These are phyloP conservation scores for Natator depressus DNA, from an alignment of 2,113 vertebrate species.

Conservation along the genomic window DNA sequence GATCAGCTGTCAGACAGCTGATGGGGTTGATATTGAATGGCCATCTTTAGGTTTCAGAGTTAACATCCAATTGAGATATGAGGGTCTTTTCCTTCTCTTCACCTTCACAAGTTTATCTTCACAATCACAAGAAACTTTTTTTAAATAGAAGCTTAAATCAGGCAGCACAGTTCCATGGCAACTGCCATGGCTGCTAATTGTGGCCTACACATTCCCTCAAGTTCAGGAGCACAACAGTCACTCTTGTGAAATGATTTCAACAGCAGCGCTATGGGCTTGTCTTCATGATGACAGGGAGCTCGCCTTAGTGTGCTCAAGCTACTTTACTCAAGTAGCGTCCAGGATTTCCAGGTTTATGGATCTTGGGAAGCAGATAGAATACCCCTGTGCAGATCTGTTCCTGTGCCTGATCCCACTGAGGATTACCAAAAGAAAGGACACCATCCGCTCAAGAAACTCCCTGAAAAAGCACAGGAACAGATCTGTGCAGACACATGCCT, in stretches of 20 bases:
- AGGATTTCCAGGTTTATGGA: too few relatives aligned
- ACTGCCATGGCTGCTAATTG: conserved; percentile 32
- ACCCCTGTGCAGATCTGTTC: too few relatives aligned
- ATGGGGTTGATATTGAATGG: background rate
- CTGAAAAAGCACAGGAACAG: too few relatives aligned
- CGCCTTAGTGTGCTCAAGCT: background rate
- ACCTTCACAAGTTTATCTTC: background rate
- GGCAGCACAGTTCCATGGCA: background rate
- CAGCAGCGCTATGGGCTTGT: background rate
- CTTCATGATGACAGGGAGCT: background rate
- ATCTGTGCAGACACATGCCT: too few relatives aligned
- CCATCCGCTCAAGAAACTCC: too few relatives aligned
- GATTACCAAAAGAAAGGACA: too few relatives aligned
- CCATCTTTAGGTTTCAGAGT: background rate
- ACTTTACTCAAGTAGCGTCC: background rate
- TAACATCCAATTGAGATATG: background rate
- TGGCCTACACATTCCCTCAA: background rate
- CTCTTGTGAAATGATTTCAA: conserved; percentile 25
- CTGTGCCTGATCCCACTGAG: too few relatives aligned
- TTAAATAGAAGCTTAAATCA: background rate
- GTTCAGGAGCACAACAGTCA: conserved; percentile 40
- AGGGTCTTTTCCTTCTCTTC: background rate
- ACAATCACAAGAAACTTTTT: background rate
- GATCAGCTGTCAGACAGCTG: background rate
- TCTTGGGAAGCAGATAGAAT: too few relatives aligned